Base-by-base conservation (phyloP, 2,888 invertebrate genomes). In the Perdita meconis region DNA sequence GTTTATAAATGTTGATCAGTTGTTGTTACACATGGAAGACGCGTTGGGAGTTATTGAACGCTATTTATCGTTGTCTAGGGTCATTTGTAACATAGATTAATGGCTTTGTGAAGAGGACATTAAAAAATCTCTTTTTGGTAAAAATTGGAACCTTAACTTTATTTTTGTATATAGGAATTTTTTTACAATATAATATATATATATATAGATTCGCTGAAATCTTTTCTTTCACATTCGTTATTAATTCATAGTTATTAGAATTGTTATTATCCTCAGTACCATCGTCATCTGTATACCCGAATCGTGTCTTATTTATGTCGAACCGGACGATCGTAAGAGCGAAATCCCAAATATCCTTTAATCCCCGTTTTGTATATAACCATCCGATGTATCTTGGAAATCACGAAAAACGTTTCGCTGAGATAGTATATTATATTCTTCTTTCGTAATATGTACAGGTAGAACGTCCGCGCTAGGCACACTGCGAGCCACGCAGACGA, bases 151-250 rank as follows among this genome's bases (percentile, higher is more conserved):
- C 87, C 89, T 90, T 89, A 88, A 89, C 84, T 91, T 90, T 90
- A 90, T 91, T 87, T 64, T 89, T 89, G 89, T 90, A 89, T 90
- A 89, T 91, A 91, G 86, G 89, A 89, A 89, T 90, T 86, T 91
- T 90, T 90, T 90, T 90, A 89, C 88, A 87, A 84, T 83, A 83
- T 83, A 77, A 77, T 84, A 63, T 74, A 78, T 73, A 82, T 83
- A 82, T 82, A 85, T 86, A 88, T 86, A 89, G 85, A 84, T 89
- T 89, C 85, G 85, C 84, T 87, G 86, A 88, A 89, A 88, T 86
- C 81, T 82, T 80, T 80, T 78, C 85, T 84, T 67, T 77, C 80
- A 78, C 87, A 77, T 85, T 86, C 79, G 80, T 83, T 81, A 66
- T 71, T 80, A 72, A 80, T 84, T 87, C 86, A 85, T 86, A 80